Conservation (phyloP, 2,113 vertebrate genomes). For the Puma concolor region DNA sequence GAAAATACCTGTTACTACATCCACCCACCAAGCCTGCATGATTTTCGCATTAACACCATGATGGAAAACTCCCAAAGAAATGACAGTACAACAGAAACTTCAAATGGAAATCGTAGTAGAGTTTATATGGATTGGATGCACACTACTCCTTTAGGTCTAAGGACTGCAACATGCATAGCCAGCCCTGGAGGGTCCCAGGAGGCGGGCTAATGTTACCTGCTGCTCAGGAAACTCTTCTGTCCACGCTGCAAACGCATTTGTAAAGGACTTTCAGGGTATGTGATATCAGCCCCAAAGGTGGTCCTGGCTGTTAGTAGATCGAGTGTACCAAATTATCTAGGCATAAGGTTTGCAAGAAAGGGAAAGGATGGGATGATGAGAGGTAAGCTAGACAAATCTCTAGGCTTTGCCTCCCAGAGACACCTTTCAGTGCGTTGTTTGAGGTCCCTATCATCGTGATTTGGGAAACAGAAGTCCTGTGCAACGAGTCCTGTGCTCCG, state of each 20-base stretch:
- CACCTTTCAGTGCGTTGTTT: accelerated
- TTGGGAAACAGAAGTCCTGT: background rate
- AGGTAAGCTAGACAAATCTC: background rate
- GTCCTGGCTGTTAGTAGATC: background rate
- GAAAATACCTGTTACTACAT: background rate
- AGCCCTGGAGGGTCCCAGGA: background rate
- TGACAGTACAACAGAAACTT: background rate
- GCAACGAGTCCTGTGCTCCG: background rate
- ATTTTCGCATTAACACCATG: background rate
- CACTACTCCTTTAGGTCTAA: background rate
- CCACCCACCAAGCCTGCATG: background rate
- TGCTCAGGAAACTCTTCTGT: background rate
- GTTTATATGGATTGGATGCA: background rate
- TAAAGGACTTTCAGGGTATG: background rate
- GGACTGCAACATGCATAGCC: background rate
- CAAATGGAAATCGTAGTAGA: background rate
- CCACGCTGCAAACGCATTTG: accelerated
- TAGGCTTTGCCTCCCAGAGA: background rate
- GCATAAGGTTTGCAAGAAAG: background rate
- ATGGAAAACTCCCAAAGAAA: background rate
- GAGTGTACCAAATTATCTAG: background rate
- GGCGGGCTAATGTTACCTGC: background rate
- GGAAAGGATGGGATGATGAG: background rate
- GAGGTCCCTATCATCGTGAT: background rate
- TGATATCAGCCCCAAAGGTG: background rate